Base-by-base conservation (phyloP, 1,140 invertebrate species). In the Teleogryllus occipitalis region DNA sequence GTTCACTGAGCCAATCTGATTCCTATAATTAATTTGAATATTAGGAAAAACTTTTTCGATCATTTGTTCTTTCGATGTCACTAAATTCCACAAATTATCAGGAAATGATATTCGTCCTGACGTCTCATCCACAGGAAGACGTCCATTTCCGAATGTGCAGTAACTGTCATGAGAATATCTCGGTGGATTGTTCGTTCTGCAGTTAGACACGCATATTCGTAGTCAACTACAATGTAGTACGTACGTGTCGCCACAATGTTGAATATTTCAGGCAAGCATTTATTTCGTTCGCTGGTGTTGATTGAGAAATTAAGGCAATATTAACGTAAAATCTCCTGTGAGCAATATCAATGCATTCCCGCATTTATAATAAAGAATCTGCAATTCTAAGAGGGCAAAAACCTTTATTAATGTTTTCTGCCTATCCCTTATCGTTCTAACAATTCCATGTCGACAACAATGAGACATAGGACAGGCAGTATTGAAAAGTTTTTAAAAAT, bases 251-350 rank as follows among this genome's bases (percentile, higher is more conserved):
- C 76, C 76, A 10, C 22, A 39, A 77, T 8, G 76, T 77, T 27
- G 76, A 77, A 39, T 77, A 77, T 77, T 77, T 77, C 76, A 77
- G 76, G 76, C 76, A 77, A 77, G 76, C 7, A 77, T 77, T 77
- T 77, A 77, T 39, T 77, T 77, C 76, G 47, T 48, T 39, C 7
- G 47, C 76, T 77, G 76, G 76, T 77, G 47, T 77, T n/a, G 47
- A 77, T 77, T 39, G n/a, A 46, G 27, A 46, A 77, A 77, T 77
- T 77, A 77, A 12, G 46, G 76, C 12, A 8, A 77, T 27, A 27
- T 12, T 77, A 10, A 27, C n/a, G 8, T 54, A 15, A 54, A 54
- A 54, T 54, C 49, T 54, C 76, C 76, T 77, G 39, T 39, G 46
- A 77, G 76, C 76, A 77, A 77, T 77, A 77, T 77, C 46, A 77